These are phyloP conservation scores for Bombus picipes DNA, from an alignment of 1,140 invertebrate species.

Conservation along the genomic window DNA sequence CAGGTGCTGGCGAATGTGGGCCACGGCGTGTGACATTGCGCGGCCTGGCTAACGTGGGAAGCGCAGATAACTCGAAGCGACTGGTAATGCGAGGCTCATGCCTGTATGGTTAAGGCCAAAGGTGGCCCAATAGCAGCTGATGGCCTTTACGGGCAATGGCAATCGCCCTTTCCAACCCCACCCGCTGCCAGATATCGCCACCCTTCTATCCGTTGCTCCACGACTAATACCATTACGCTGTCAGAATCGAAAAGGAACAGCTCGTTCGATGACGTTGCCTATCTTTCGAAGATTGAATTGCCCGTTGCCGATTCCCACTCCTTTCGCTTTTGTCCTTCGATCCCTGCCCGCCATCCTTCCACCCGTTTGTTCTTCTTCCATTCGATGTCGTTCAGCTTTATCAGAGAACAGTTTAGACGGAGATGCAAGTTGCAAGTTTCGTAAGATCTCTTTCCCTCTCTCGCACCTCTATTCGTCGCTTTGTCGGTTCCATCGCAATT, in stretches of 20 bases:
- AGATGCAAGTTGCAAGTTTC: background rate
- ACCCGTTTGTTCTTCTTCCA: background rate
- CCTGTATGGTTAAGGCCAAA: conserved; percentile 70
- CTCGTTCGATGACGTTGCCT: conserved; percentile 39
- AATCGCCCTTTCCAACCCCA: conserved; percentile 29
- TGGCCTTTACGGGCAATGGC: conserved; percentile 48
- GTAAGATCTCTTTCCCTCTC: background rate
- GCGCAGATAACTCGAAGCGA: conserved; percentile 78
- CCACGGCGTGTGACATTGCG: conserved; percentile 42
- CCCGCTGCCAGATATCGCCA: conserved; percentile 18
- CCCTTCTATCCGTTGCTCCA: background rate
- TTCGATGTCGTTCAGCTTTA: conserved; percentile 8
- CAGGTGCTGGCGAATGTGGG: conserved; percentile 70
- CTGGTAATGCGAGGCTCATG: conserved; percentile 73
- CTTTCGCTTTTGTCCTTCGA: background rate
- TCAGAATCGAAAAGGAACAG: conserved; percentile 47
- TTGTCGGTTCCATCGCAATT: background rate
- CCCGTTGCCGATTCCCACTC: background rate
- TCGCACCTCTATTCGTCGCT: too few relatives aligned
- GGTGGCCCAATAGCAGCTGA: conserved; percentile 72
- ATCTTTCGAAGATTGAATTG: conserved; percentile 47
- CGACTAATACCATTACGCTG: conserved; percentile 45
- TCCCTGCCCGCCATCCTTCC: too few relatives aligned
- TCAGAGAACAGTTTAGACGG: conserved; percentile 2
- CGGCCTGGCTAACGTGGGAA: conserved; percentile 72